A percentile compares a stretch with the other conserved stretches of the same genome.
These are phyloP conservation scores for Apamea sordens DNA, from an alignment of 2,888 invertebrate genomes.

Conservation along the genomic window DNA sequence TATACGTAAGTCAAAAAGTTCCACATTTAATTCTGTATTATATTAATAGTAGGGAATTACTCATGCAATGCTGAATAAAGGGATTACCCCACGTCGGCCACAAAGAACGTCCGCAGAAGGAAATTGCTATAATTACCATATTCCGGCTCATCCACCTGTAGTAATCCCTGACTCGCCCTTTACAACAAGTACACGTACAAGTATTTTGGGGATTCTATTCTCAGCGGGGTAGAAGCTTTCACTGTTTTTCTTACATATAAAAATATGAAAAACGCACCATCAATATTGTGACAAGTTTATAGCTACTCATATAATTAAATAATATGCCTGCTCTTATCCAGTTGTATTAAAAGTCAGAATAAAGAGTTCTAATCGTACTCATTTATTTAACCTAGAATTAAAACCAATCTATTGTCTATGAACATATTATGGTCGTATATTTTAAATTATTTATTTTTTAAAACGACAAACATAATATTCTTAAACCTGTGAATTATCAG, in stretches of 20 bases:
- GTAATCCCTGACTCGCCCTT: constrained; percentile 42
- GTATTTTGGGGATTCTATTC: constrained; percentile 48
- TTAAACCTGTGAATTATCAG: neutral
- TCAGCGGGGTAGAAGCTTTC: constrained; percentile 9
- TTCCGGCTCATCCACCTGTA: constrained; percentile 40
- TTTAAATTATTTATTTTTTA: neutral
- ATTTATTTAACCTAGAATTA: neutral
- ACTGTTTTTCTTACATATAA: neutral
- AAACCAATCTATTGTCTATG: too few species aligned
- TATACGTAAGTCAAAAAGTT: neutral
- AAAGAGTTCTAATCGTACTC: neutral
- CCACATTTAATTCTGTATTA: neutral
- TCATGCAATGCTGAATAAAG: constrained; percentile 19
- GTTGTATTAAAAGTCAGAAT: neutral
- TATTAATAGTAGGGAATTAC: neutral
- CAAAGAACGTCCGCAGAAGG: constrained; percentile 44
- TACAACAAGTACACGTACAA: constrained; percentile 20
- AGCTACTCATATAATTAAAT: neutral
- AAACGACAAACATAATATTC: neutral
- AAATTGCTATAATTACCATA: constrained; percentile 55
- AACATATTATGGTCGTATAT: too few species aligned
- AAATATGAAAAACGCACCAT: neutral
- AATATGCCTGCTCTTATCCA: neutral
- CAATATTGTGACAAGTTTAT: neutral
- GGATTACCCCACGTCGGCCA: constrained; percentile 9